Base-by-base conservation (phyloP, 64 coral and sea anemone genomes). In the Catalaphyllia jardinei region DNA sequence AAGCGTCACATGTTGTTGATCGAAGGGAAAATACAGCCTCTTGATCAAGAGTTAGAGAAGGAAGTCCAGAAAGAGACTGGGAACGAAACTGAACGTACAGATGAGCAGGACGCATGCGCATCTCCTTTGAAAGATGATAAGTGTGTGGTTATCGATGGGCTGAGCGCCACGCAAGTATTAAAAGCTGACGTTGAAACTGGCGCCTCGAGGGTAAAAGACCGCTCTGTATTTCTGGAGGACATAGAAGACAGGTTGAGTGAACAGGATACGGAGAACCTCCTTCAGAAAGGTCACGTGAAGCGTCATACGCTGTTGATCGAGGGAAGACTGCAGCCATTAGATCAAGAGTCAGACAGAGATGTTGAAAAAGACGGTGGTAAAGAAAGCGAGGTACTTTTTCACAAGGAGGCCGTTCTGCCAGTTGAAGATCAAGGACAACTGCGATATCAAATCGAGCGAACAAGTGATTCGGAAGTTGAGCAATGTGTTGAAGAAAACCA, bases 201-300 rank as follows among this genome's bases (percentile, higher is more conserved):
- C 20, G 22, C 24, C 9, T 24, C 52, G 17, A 16, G 22, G 7
- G 24, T 0, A 22, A 7, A 9, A 64, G 29, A 82, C 11, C 24
- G 18, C 1, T 22, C 16, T 38, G 60, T 24, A 17, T 31, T 46
- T 19, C 2, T 4, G 12, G 38, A 69, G 10, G 22, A 16, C 1
- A 51, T 2, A 20, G n/a, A 33, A 50, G 81, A 85, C 39, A 28
- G 1, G 24, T 63, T 8, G 30, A 50, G 33, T 75, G 57, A 20
- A 19, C 3, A 85, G 50, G 81, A 85, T 24, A 29, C 24, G 22
- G 49, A 79, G 49, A 57, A n/a, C 27, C 6, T 71, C 19, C 63
- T 64, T 67, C 62, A 85, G 29, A 91, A 75, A 29, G 89, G 89
- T 13, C 51, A 83, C 25, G 89, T 91, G 28, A 91, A 91, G 31